Evolutionary conservation across 2,113 vertebrate genomes (phyloP), one percentile per base, ranked within the genome.

Genomic region (Fregata magnificens): DNA sequence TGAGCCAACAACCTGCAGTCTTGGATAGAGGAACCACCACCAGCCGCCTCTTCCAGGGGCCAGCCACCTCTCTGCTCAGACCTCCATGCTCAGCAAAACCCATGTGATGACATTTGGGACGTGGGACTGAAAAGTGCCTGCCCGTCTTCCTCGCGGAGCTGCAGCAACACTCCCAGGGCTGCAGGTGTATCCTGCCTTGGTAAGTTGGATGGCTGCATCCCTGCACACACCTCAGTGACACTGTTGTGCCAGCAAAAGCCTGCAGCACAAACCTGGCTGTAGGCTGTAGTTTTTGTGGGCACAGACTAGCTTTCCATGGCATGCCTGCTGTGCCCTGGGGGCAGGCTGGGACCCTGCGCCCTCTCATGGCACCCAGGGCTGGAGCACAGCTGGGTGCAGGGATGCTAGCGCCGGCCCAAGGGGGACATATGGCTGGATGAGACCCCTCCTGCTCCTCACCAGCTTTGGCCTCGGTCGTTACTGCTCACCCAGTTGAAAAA

Each of bases 361-460:
- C 38, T 79, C 47, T 63, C 2, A 2, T 1, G 1, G 53, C 63
- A 44, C 21, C 13, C 0, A 0, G n/a, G 73, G 22, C 70, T 2
- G 6, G 34, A 62, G 74, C 56, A 56, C 56, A 71, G 47, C 66
- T 61, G 58, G 17, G 20, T 32, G 58, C 52, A 72, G 55, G 40
- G 34, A 19, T 45, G 73, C 77, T 74, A 71, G 45, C 2, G 2
- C 88, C 58, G 34, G 18, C 55, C 59, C 73, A 58, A 36, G 25
- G 55, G 45, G 59, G 11, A 18, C 0, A 0, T 40, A 15, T 18
- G 19, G 28, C 31, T 82, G 47, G 34, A 72, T 86, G 40, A 86
- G 34, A 56, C 21, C 24, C 24, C 16, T 86, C 26, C 63, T 80
- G 28, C 58, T 92, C 49, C 79, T 83, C 76, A 18, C 16, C 20